Evolutionary conservation across 2,113 vertebrate species (phyloP).

Genomic region (Rattus rattus): DNA sequence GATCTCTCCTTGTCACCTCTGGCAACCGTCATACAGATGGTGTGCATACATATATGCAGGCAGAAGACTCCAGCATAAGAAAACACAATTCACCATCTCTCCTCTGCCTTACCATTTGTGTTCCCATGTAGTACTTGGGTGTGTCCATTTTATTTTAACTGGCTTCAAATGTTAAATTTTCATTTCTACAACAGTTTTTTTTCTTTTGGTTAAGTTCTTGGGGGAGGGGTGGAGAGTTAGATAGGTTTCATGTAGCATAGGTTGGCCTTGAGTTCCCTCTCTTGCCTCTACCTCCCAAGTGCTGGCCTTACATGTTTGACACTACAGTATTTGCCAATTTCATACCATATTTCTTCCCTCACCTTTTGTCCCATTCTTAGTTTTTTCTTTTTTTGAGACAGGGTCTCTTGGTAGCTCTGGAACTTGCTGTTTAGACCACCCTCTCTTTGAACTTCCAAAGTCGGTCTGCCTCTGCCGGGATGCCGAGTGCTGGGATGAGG

Average conservation of each 20-base stretch:
- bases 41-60: not conserved
- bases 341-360: no score
- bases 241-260: not conserved
- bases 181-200: conserved; percentile 43
- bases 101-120: not conserved
- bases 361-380: not conserved
- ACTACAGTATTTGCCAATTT: not conserved
- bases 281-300: not conserved
- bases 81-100: conserved; percentile 66
- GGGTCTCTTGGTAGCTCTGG: not conserved
- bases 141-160: not conserved
- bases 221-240: not conserved
- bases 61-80: not conserved
- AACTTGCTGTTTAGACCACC: not conserved
- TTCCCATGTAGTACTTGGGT: not conserved
- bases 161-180: conserved; percentile 16
- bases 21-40: not conserved
- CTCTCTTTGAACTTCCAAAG: not conserved
- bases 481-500: not conserved
- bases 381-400: not conserved
- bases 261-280: not conserved
- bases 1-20: not conserved
- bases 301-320: not conserved
- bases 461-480: not conserved
- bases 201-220: not conserved